Conservation (phyloP, 2,797 vertebrate genomes). For the Myioborus melanocephalus region DNA sequence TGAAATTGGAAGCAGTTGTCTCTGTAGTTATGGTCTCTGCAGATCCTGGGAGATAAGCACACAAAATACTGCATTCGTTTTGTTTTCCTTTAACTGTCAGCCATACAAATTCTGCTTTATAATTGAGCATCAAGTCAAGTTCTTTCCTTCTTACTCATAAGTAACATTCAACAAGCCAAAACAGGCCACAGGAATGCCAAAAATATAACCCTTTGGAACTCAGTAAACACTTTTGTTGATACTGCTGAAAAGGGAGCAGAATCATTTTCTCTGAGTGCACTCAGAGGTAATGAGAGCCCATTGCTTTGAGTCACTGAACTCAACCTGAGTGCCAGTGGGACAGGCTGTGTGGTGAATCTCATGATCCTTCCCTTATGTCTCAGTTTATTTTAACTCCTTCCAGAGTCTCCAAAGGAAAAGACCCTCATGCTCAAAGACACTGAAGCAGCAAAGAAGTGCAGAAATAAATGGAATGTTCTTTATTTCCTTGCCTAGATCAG, state of each 20-base stretch:
- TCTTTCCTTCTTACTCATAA: constrained; percentile 61
- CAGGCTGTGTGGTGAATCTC: not conserved
- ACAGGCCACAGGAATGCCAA: constrained; percentile 34
- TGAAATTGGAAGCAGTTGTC: not conserved
- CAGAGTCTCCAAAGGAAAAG: not conserved
- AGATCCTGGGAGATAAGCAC: not conserved
- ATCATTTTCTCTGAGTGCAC: not conserved
- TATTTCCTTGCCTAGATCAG: not conserved
- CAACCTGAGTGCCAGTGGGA: not conserved
- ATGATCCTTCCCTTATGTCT: not conserved
- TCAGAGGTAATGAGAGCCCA: not conserved
- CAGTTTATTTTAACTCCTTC: constrained; percentile 26
- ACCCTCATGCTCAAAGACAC: not conserved
- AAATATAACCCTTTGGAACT: constrained; percentile 50
- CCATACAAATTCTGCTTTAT: constrained; percentile 21
- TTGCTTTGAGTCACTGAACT: constrained; percentile 4
- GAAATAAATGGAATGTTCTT: not conserved
- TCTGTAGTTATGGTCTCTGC: not conserved
- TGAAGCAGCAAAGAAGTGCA: not conserved
- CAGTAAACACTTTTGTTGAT: constrained; percentile 31
- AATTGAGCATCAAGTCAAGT: constrained; percentile 37
- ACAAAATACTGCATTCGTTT: not conserved
- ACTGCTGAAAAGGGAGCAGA: not conserved
- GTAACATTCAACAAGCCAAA: constrained; percentile 41
- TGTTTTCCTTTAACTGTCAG: constrained; percentile 39